Percentiles rank a stretch among this genome's conserved stretches.
Evolutionary conservation across 2,888 invertebrate species (phyloP).

Genomic region (Caenorhabditis angaria): DNA sequence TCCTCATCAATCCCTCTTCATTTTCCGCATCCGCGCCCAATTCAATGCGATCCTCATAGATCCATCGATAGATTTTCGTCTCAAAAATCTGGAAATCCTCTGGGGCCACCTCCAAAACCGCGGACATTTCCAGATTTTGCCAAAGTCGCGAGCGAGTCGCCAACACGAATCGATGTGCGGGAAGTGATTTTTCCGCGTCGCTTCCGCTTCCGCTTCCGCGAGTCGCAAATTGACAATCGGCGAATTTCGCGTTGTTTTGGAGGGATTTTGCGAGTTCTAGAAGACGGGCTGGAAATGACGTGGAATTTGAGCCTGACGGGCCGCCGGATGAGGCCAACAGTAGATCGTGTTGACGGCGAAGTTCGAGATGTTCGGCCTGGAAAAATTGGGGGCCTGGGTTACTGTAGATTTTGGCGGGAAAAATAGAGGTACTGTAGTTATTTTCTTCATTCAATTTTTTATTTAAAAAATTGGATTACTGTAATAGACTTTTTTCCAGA

Average conservation of each 20-base stretch:
- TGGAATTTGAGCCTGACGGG: background rate
- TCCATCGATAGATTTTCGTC: constrained; percentile 26
- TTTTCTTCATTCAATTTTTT: too few relatives aligned
- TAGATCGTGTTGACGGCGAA: constrained; percentile 26
- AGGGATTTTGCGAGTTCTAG: constrained; percentile 15
- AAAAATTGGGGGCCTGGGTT: constrained; percentile 6
- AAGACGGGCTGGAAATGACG: constrained; percentile 16
- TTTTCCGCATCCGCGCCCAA: constrained; percentile 70
- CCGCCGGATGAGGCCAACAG: background rate
- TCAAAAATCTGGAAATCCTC: constrained; percentile 11
- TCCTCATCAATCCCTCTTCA: background rate
- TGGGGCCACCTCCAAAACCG: background rate
- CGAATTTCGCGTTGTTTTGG: constrained; percentile 16
- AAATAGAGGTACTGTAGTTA: too few relatives aligned
- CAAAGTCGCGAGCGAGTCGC: constrained; percentile 87
- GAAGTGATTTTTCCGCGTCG: constrained; percentile 73
- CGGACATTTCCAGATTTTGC: constrained; percentile 78
- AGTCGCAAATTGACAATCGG: constrained; percentile 18
- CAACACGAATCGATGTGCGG: constrained; percentile 89
- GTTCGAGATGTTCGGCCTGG: constrained; percentile 28
- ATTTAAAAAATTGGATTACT: too few relatives aligned
- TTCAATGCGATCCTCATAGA: constrained; percentile 77
- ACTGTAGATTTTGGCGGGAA: too few relatives aligned
- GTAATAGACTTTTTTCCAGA: too few relatives aligned
- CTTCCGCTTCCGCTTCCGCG: constrained; percentile 73